Evolutionary conservation across 2,113 vertebrate genomes (phyloP), one percentile per base, ranked within the genome.

Genomic region (Lichenostomus cassidix): DNA sequence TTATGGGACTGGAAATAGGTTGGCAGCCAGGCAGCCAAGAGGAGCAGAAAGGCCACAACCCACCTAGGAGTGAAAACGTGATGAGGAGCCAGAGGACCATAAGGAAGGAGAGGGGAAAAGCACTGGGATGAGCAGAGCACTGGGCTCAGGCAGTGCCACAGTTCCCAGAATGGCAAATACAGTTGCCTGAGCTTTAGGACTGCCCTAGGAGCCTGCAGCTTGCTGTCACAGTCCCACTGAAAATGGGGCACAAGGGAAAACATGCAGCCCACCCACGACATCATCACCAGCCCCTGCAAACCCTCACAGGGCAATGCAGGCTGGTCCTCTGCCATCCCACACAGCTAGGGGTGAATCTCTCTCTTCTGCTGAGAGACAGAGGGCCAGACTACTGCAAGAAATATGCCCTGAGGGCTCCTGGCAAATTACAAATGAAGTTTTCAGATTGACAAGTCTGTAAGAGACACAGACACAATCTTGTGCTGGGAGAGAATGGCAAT

Each of bases 341-440:
- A 27, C 11, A 80, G 31, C 17, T 71, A 80, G 69, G 58, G n/a
- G 15, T 80, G 70, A 94, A 67, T 52, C 62, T 74, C 2, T 31
- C 5, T 1, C 33, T 17, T 58, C 16, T 76, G 16, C 50, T 5
- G 3, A 0, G 3, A 94, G 90, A 87, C 58, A 76, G 28, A 75
- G 15, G 19, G 21, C 17, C 55, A 31, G 42, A 53, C 33, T 65
- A 23, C 55, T 41, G 24, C 50, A 74, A 59, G 42, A 93, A 77
- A 63, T 67, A 70, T 7, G 14, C 35, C 83, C 68, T 64, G 42
- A 83, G n/a, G 83, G 52, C 62, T 95, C 31, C 69, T 82, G 74
- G 58, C 19, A 97, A 95, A 91, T 81, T 86, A 74, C 47, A 92
- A 55, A 90, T 62, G 5, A 92, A 90, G 56, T 83, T 95, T 84